Conservation (phyloP, 2,113 vertebrate species). For the Lontra canadensis region DNA sequence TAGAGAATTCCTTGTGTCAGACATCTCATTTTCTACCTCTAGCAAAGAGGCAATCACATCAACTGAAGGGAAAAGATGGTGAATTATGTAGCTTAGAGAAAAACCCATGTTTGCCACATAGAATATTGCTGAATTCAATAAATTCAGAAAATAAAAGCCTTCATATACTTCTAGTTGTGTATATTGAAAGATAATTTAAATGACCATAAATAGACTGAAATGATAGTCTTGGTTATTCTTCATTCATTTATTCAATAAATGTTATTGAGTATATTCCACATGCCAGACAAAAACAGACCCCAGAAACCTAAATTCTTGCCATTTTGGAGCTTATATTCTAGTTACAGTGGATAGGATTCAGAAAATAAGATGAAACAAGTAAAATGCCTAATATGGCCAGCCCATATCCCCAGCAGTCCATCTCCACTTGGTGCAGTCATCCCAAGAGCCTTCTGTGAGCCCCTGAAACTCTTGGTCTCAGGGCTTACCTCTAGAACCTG, state of each 20-base stretch:
- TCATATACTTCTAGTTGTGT: neutral
- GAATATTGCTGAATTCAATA: neutral
- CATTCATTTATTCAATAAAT: neutral
- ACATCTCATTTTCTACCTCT: neutral
- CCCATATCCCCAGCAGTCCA: neutral
- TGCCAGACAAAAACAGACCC: neutral
- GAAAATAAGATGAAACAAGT: neutral
- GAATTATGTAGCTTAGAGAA: neutral
- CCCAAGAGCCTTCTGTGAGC: neutral
- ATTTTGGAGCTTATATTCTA: neutral
- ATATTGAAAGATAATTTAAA: neutral
- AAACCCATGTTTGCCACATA: neutral
- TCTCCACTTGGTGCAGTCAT: neutral
- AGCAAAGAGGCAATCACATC: neutral
- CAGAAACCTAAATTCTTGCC: neutral
- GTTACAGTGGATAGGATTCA: neutral
- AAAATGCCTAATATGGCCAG: neutral
- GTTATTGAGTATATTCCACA: neutral
- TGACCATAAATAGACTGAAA: neutral
- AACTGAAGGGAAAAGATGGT: neutral
- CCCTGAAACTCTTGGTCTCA: neutral
- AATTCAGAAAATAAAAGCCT: neutral
- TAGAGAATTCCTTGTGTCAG: neutral
- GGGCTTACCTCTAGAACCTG: neutral
- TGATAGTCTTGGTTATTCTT: neutral